Evolutionary conservation across 2,888 invertebrate species (phyloP), one percentile per base, ranked within the genome.

Genomic region (Hydraecia micacea): DNA sequence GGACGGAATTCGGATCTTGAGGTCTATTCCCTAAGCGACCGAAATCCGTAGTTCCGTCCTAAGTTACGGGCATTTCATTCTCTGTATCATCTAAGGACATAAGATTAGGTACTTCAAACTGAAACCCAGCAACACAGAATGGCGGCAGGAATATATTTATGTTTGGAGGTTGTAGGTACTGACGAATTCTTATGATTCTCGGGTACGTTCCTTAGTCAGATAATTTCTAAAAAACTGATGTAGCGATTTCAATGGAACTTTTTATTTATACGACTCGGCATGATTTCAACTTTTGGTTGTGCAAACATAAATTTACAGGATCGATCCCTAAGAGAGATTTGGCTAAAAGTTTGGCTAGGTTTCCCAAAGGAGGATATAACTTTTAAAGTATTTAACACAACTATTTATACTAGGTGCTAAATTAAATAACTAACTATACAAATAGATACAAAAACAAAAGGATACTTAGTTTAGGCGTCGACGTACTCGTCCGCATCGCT

Each of bases 241-340:
- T 25, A 58, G 79, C 18, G 18, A 79, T 66, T 79, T 58, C 79
- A 46, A 25, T 65, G 32, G 25, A 63, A 78, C 32, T 58, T 80
- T 52, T 65, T 77, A 42, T 76, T 76, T 76, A 42, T 11, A 21
- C 13, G 3, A 42, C 4, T n/a, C 32, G 1, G n/a, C 32, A 68
- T 79, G 11, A 15, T 39, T 60, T 39, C n/a, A 25, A n/a, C 13
- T 39, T 39, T 39, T n/a, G 15, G 1, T 18, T 15, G 8, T 9
- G 21, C 25, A 21, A 65, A 77, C n/a, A 66, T 66, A 32, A 32
- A 39, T 66, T 65, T 36, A 78, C 28, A 60, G 15, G 28, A 60
- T 15, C 28, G 15, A 60, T 15, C 0, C 28, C 5, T 13, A 58
- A 13, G 13, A n/a, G 11, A n/a, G n/a, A n/a, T n/a, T n/a, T 58